phyloP scores from a whole-genome alignment of 2,113 vertebrate genomes.

The Dasypus novemcinctus region DNA sequence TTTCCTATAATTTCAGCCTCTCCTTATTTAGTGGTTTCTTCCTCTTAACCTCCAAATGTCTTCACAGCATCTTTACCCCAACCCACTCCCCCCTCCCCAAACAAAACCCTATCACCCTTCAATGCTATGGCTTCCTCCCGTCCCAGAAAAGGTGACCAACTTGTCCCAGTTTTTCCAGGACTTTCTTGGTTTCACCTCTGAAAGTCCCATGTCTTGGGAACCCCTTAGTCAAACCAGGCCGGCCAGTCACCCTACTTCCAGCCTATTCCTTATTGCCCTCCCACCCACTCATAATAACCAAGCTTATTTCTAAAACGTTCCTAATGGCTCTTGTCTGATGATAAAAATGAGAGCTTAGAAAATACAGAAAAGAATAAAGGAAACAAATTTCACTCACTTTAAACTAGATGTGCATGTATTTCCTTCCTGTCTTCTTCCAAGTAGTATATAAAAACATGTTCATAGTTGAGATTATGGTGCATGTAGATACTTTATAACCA shows the following conservation, averaged over 20 bases:
- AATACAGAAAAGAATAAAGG: not conserved
- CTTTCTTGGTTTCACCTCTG: not conserved
- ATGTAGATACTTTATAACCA: not conserved
- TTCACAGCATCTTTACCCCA: not conserved
- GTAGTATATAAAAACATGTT: not conserved
- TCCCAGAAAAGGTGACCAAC: not conserved
- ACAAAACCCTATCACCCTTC: not conserved
- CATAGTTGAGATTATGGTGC: not conserved
- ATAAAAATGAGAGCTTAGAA: not conserved
- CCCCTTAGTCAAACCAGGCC: not conserved
- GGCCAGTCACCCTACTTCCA: not conserved
- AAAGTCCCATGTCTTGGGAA: not conserved
- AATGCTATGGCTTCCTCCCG: fast-evolving
- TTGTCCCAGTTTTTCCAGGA: not conserved
- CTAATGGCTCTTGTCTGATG: not conserved
- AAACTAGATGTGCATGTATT: not conserved
- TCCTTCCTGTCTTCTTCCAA: not conserved
- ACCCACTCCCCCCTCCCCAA: fast-evolving
- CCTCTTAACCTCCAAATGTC: not conserved
- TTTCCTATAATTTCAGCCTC: not conserved
- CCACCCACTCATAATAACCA: not conserved
- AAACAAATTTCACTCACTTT: not conserved
- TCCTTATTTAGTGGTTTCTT: not conserved
- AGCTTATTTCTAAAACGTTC: not conserved
- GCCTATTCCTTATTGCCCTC: not conserved